Conservation (phyloP, 2,888 invertebrate genomes). For the Drosophila leonis region DNA sequence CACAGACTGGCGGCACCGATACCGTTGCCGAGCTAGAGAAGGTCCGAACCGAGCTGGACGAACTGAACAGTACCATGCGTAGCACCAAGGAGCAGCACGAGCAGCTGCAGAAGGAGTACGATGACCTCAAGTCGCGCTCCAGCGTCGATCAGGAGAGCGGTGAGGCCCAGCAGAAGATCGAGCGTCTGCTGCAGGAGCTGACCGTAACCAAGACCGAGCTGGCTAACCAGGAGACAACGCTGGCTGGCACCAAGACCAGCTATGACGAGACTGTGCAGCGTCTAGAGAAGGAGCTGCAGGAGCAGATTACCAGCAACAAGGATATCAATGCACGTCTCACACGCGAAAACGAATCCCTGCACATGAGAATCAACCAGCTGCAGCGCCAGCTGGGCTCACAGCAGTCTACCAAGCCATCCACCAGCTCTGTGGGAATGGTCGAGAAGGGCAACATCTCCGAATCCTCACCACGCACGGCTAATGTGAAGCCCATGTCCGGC, state of each 20-base stretch:
- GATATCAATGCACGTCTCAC: conserved; percentile 86
- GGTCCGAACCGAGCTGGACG: conserved; percentile 86
- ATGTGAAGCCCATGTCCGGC: conserved; percentile 97
- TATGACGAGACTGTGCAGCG: conserved; percentile 90
- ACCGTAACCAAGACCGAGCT: conserved; percentile 85
- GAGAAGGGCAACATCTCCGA: conserved; percentile 88
- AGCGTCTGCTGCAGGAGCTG: conserved; percentile 86
- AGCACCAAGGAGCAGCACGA: conserved; percentile 59
- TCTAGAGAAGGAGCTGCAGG: conserved; percentile 90
- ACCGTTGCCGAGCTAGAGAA: conserved; percentile 85
- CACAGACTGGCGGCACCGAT: conserved; percentile 72
- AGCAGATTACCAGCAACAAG: conserved; percentile 88
- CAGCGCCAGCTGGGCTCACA: conserved; percentile 89
- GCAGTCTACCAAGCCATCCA: conserved; percentile 89
- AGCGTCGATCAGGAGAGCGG: conserved; percentile 88
- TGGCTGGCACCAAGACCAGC: conserved; percentile 89
- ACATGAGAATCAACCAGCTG: conserved; percentile 89
- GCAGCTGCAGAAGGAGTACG: conserved; percentile 86
- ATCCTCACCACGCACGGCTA: conserved; percentile 91
- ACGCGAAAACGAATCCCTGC: conserved; percentile 89
- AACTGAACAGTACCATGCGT: conserved; percentile 85
- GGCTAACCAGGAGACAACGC: conserved; percentile 87
- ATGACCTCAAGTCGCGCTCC: conserved; percentile 89
- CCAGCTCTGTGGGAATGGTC: conserved; percentile 87
- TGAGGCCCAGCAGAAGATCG: conserved; percentile 87